A percentile compares a stretch with the other conserved stretches of the same genome.
Conservation (phyloP, 2,113 vertebrate genomes). For the Cavia porcellus region DNA sequence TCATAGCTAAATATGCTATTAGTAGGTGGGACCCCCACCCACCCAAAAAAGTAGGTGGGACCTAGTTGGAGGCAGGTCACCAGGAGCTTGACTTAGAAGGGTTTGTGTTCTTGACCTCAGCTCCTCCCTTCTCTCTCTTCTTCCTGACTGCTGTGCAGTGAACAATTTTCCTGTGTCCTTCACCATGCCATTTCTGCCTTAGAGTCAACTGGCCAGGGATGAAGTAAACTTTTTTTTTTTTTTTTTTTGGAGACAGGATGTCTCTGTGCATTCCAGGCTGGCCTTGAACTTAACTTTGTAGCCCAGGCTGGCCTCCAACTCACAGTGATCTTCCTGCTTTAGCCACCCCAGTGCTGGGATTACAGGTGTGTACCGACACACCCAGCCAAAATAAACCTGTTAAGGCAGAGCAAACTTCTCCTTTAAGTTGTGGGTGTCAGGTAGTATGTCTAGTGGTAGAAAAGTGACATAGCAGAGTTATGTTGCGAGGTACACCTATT, state of each 20-base stretch:
- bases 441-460: background rate
- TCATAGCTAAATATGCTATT: background rate
- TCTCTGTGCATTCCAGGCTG: no score
- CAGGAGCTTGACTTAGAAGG: background rate
- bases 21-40: background rate
- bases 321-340: no score
- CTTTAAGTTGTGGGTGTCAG: background rate
- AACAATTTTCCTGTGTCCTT: background rate
- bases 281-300: no score
- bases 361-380: background rate
- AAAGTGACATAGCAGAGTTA: background rate
- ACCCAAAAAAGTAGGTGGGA: background rate
- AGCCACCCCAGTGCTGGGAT: background rate
- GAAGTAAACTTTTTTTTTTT: no score
- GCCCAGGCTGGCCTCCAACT: no score
- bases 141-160: background rate
- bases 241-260: no score
- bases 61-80: background rate
- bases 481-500: background rate
- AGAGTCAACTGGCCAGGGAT: background rate
- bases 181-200: background rate
- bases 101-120: background rate
- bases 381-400: background rate
- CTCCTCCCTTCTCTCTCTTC: background rate
- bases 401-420: background rate